These are phyloP conservation scores for Acanthurus tractus DNA, from an alignment of 2,797 vertebrate species.

Conservation along the genomic window DNA sequence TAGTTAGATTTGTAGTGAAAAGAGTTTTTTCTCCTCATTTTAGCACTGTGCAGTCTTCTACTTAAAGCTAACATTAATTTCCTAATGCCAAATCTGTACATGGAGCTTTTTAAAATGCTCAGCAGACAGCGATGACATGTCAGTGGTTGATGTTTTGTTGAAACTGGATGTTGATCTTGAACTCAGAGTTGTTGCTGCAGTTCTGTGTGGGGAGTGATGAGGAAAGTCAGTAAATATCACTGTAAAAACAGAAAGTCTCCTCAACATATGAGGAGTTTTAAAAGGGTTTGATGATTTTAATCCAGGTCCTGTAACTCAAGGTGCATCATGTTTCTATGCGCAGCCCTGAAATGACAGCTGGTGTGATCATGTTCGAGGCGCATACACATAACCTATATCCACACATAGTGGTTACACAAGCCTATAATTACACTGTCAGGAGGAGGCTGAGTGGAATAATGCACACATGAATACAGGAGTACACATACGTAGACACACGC, in stretches of 20 bases:
- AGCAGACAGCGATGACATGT: conserved; percentile 28
- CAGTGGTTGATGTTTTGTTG: conserved; percentile 3
- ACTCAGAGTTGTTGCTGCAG: conserved; percentile 5
- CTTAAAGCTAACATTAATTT: neutral
- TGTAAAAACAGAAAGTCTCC: conserved; percentile 30
- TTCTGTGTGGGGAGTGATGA: neutral
- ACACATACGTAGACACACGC: conserved; percentile 36
- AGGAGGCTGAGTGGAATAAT: conserved; percentile 64
- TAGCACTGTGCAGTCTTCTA: neutral
- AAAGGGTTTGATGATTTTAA: conserved; percentile 57
- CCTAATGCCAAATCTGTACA: conserved; percentile 16
- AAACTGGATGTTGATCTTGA: conserved; percentile 26
- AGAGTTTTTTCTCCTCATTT: neutral
- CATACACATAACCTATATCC: conserved; percentile 34
- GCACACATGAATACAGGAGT: conserved; percentile 64
- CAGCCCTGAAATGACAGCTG: conserved; percentile 66
- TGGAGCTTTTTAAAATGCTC: neutral
- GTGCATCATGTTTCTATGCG: conserved; percentile 53
- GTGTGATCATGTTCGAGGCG: conserved; percentile 57
- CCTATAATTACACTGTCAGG: conserved; percentile 69
- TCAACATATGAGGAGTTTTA: conserved; percentile 26
- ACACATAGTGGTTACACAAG: conserved; percentile 72
- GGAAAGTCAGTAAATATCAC: conserved; percentile 16
- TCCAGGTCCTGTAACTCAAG: conserved; percentile 43
- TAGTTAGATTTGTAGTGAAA: neutral